These are phyloP conservation scores for Chelonus formosanus DNA, from an alignment of 2,888 invertebrate genomes.

Conservation along the genomic window DNA sequence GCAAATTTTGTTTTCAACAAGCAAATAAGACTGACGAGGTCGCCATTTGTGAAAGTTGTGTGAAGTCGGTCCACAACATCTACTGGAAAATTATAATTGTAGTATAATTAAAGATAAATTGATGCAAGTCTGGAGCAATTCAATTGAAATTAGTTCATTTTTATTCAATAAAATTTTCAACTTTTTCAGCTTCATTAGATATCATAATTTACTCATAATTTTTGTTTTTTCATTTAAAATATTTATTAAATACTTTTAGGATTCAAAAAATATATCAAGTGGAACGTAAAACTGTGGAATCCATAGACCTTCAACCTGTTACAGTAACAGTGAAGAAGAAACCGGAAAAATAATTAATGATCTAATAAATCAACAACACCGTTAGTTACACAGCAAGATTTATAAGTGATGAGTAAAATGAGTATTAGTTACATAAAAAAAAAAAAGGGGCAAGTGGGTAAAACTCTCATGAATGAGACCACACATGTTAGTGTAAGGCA, in stretches of 20 bases:
- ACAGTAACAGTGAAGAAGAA: background rate
- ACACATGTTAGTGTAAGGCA: no score
- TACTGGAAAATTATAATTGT: slow-evolving; percentile 36
- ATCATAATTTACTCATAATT: no score
- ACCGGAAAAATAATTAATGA: background rate
- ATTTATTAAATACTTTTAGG: no score
- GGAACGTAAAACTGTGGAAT: no score
- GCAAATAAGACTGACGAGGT: slow-evolving; percentile 19
- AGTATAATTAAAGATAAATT: slow-evolving; percentile 22
- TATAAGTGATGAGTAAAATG: background rate
- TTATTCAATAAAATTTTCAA: no score
- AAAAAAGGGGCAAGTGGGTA: background rate
- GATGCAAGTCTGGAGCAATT: slow-evolving; percentile 18
- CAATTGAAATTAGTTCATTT: no score
- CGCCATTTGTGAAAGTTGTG: slow-evolving; percentile 38
- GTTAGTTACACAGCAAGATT: background rate
- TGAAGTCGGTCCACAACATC: slow-evolving; percentile 33
- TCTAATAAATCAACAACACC: background rate
- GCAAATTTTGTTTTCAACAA: slow-evolving; percentile 24
- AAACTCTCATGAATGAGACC: no score
- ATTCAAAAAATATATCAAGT: no score
- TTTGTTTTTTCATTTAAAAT: no score
- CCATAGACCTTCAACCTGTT: no score
- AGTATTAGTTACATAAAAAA: background rate
- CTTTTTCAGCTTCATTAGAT: no score